A percentile compares a stretch with the other conserved stretches of the same genome.
phyloP scores from a whole-genome alignment of 23 tunicate species.

The Pegea sp. region DNA sequence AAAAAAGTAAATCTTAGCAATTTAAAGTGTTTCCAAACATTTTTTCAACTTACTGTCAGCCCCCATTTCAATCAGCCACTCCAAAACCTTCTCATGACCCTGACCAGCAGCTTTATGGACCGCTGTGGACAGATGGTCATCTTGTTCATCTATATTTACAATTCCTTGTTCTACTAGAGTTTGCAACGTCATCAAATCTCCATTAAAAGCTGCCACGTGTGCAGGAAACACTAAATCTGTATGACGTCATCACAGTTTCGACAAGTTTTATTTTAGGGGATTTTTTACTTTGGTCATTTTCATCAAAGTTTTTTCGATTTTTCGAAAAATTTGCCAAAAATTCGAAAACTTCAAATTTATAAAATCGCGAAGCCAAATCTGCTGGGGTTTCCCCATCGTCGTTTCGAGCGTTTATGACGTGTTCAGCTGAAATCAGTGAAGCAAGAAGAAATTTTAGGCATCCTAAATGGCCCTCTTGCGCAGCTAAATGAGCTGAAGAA shows the following conservation, averaged over 20 bases:
- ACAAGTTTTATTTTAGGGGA: too few relatives aligned
- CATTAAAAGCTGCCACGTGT: conserved; percentile 80
- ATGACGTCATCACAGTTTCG: too few relatives aligned
- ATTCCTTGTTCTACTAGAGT: conserved; percentile 73
- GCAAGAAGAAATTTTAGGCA: conserved; percentile 64
- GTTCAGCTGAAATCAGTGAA: conserved; percentile 19
- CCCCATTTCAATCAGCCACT: conserved; percentile 80
- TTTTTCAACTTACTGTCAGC: conserved; percentile 50
- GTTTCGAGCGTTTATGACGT: conserved; percentile 45
- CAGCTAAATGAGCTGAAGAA: conserved; percentile 78
- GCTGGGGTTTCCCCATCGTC: conserved; percentile 84
- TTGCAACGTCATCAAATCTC: conserved; percentile 29
- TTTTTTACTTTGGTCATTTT: too few relatives aligned
- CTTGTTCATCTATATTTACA: conserved; percentile 74
- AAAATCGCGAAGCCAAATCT: conserved; percentile 63
- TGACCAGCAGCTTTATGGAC: conserved; percentile 92
- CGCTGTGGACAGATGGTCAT: conserved; percentile 70
- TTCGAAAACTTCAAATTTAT: conserved; percentile 56
- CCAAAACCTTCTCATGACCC: conserved; percentile 53
- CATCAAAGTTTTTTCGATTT: neutral
- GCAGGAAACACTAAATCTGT: conserved; percentile 96
- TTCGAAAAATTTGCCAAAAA: conserved; percentile 39
- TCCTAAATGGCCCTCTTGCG: conserved; percentile 82
- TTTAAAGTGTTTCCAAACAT: too few relatives aligned
- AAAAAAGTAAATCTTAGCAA: too few relatives aligned